A percentile compares a stretch with the other conserved stretches of the same genome.
Evolutionary conservation across 2,113 vertebrate genomes (phyloP).

Genomic region (Drymodes brunneopygia): DNA sequence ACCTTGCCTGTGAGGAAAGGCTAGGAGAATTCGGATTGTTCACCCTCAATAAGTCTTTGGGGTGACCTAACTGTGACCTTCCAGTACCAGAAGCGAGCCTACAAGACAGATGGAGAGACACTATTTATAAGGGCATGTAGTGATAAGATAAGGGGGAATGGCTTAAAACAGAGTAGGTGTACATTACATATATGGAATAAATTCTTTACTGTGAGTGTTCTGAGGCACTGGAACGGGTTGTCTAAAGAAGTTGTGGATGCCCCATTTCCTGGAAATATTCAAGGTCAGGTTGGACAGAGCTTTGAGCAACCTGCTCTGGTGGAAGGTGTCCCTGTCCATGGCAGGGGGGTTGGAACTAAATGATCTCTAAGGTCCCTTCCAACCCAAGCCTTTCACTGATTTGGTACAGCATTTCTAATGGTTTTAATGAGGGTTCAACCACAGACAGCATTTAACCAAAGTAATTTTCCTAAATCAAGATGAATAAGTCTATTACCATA

Average conservation of each 20-base stretch:
- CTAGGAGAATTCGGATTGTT: neutral
- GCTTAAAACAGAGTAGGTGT: neutral
- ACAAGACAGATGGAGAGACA: neutral
- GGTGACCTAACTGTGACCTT: neutral
- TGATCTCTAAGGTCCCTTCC: too few relatives aligned
- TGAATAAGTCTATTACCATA: neutral
- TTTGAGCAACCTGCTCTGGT: neutral
- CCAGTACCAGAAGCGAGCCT: neutral
- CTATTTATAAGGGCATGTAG: neutral
- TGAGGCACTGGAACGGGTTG: neutral
- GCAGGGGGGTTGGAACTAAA: neutral
- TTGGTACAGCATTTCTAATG: neutral
- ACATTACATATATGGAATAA: neutral
- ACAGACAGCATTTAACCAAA: neutral
- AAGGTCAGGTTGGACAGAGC: neutral
- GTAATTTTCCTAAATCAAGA: neutral
- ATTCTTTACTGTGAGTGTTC: neutral
- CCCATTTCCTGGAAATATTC: neutral
- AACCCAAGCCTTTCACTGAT: neutral
- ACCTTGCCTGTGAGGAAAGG: neutral
- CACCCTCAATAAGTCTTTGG: neutral
- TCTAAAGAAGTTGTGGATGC: neutral
- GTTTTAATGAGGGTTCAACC: neutral
- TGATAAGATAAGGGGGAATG: neutral
- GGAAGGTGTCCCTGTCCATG: neutral